A percentile compares a stretch with the other conserved stretches of the same genome.
Evolutionary conservation across 2,113 vertebrate genomes (phyloP).

Genomic region (Oreocharis arfaki): DNA sequence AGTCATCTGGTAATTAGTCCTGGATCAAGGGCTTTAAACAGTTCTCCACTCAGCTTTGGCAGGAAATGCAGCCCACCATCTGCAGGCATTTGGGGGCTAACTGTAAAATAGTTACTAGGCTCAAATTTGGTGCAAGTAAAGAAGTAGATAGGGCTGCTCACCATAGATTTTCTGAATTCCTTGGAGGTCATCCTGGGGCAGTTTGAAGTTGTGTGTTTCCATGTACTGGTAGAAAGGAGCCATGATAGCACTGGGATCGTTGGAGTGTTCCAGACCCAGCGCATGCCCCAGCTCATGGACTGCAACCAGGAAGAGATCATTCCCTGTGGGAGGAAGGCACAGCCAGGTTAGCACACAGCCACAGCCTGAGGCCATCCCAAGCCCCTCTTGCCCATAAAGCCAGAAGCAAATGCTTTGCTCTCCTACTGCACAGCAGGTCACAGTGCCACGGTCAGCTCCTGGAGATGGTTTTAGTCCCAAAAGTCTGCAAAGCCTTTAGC

Average conservation of each 20-base stretch:
- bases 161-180: conserved; percentile 99
- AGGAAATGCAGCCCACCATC: not conserved
- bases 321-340: conserved; percentile 75
- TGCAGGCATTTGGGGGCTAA: not conserved
- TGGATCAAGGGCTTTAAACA: not conserved
- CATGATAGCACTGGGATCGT: conserved; percentile 97
- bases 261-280: conserved; percentile 93
- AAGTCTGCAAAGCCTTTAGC: not conserved
- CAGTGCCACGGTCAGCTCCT: not conserved
- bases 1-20: not conserved
- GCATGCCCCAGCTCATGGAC: conserved; percentile 95
- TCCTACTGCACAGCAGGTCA: not conserved
- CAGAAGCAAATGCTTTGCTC: not conserved
- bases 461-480: not conserved
- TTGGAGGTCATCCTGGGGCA: conserved; percentile 95
- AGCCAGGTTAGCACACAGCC: not conserved
- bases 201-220: conserved; percentile 97
- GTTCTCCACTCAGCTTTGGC: not conserved
- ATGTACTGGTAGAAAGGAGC: conserved; percentile 99
- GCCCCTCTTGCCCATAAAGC: not conserved
- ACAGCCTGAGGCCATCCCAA: not conserved
- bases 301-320: conserved; percentile 94
- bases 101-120: not conserved
- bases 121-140: not conserved
- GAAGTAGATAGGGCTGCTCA: conserved; percentile 42